Conservation (phyloP, 30 jellyfish, hydroid and myxozoan species). For the Turritopsis rubra region DNA sequence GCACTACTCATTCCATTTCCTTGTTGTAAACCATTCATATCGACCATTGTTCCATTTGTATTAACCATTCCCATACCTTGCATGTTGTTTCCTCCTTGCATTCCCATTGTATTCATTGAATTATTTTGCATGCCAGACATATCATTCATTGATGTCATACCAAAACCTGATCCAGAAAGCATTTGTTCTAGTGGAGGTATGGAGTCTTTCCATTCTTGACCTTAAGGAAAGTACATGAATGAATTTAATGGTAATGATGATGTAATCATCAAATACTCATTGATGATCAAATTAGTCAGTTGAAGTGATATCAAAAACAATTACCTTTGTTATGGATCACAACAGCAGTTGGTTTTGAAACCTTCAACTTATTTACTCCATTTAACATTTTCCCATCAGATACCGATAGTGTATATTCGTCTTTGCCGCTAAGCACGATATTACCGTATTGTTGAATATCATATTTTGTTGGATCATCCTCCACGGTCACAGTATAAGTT, state of each 20-base stretch:
- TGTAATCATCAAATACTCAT: not conserved
- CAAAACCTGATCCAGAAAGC: slow-evolving; percentile 10
- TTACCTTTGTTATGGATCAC: not conserved
- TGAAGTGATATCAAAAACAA: not conserved
- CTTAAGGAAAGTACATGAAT: not conserved
- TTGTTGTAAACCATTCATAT: not conserved
- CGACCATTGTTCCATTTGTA: not conserved
- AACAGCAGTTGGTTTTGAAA: slow-evolving; percentile 4
- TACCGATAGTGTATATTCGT: not conserved
- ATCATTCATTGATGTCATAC: not conserved
- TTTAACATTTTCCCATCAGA: slow-evolving; percentile 8
- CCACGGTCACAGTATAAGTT: not conserved
- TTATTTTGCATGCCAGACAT: not conserved
- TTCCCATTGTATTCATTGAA: not conserved
- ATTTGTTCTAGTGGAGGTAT: not conserved
- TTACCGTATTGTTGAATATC: slow-evolving; percentile 10
- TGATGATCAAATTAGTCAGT: not conserved
- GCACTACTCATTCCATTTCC: not conserved
- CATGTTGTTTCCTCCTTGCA: not conserved
- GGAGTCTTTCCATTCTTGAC: slow-evolving; percentile 16
- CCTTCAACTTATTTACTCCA: not conserved
- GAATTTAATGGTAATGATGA: no score
- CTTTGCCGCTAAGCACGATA: not conserved
- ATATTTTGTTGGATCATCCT: not conserved
- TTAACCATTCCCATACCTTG: not conserved